Evolutionary conservation across 2,888 invertebrate species (phyloP).

Genomic region (Drosophila tripunctata): DNA sequence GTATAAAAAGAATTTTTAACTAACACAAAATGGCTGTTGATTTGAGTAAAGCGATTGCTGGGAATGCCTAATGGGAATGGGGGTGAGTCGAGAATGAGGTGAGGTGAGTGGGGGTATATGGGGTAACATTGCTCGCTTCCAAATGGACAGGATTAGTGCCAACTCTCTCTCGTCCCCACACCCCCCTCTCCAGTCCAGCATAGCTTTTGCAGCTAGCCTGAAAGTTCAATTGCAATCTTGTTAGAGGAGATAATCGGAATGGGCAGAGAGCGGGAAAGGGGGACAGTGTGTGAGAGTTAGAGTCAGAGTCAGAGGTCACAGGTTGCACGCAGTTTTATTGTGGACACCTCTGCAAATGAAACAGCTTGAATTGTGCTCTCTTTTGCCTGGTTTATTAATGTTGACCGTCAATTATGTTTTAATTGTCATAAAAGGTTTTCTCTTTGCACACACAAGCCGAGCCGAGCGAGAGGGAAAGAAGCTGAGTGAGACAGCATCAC

Average conservation of each 20-base stretch:
- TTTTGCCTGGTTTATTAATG: slow-evolving; percentile 77
- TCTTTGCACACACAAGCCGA: slow-evolving; percentile 20
- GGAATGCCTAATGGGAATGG: not conserved
- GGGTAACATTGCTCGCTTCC: not conserved
- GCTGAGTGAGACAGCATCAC: not conserved
- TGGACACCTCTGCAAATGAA: not conserved
- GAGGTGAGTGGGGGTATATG: not conserved
- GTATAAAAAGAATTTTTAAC: slow-evolving; percentile 77
- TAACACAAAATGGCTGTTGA: slow-evolving; percentile 76
- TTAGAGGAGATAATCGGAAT: slow-evolving; percentile 48
- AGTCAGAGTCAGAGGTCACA: not conserved
- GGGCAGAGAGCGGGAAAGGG: not conserved
- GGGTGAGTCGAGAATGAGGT: not conserved
- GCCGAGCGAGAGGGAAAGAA: not conserved
- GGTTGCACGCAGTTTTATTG: not conserved
- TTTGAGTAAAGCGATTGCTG: slow-evolving; percentile 56
- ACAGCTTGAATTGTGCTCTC: slow-evolving; percentile 4
- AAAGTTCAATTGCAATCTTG: slow-evolving; percentile 77
- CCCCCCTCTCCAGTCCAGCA: not conserved
- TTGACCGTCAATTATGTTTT: slow-evolving; percentile 85
- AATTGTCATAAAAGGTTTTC: slow-evolving; percentile 84
- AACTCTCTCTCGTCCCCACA: slow-evolving; percentile 4
- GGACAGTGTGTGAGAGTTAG: not conserved
- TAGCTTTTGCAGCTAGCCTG: slow-evolving; percentile 9
- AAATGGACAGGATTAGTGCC: slow-evolving; percentile 53